Conservation (phyloP, 2,888 invertebrate species). For the Acleris sparsana region DNA sequence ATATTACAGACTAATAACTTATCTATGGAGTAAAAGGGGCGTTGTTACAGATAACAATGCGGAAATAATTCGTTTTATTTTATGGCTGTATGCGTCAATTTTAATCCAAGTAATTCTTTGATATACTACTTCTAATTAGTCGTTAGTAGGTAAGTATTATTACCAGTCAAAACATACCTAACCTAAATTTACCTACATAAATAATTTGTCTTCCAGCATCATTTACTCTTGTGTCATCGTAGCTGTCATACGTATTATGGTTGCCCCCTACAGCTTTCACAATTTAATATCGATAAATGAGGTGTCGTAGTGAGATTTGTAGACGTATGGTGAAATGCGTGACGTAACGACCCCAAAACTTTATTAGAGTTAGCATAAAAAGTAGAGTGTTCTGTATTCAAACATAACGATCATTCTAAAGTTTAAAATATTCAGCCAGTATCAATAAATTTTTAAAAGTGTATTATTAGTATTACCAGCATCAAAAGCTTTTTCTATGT, state of each 20-base stretch:
- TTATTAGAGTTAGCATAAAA: not conserved
- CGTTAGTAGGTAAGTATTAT: too few relatives aligned
- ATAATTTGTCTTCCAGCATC: not conserved
- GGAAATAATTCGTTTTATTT: too few relatives aligned
- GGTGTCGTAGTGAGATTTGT: constrained; percentile 3
- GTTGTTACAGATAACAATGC: too few relatives aligned
- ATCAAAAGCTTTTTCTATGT: not conserved
- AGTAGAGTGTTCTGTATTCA: not conserved
- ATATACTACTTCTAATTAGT: too few relatives aligned
- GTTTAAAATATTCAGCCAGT: not conserved
- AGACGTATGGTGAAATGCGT: not conserved
- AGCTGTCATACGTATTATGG: not conserved
- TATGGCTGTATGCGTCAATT: too few relatives aligned
- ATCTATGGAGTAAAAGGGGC: too few relatives aligned
- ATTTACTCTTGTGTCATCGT: not conserved
- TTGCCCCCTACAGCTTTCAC: constrained; percentile 6
- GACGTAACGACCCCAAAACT: not conserved
- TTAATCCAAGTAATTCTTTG: too few relatives aligned
- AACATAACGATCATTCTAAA: not conserved
- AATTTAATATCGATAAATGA: constrained; percentile 6
- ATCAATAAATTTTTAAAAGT: not conserved
- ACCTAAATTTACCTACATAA: too few relatives aligned
- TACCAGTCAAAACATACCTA: too few relatives aligned
- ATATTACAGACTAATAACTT: too few relatives aligned
- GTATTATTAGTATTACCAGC: not conserved